phyloP scores from a whole-genome alignment of 2,888 invertebrate genomes.

The Theristus sp. region DNA sequence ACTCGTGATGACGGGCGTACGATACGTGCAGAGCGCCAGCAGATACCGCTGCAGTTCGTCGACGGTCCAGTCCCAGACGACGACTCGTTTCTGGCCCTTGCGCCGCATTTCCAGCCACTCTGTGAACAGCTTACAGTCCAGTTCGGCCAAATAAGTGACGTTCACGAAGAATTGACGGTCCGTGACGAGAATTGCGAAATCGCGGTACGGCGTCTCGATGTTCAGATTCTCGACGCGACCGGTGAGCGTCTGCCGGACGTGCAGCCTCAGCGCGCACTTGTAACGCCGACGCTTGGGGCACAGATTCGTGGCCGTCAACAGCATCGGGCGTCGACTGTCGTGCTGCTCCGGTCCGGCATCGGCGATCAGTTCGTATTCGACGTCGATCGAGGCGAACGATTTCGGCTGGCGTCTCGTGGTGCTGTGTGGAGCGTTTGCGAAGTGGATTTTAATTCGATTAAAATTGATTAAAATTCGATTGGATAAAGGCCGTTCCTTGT shows the following conservation, averaged over 20 bases:
- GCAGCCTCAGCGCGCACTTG: background rate
- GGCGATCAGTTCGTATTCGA: background rate
- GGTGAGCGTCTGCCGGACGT: background rate
- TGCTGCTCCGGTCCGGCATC: background rate
- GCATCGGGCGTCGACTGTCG: background rate
- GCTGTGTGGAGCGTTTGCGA: no score
- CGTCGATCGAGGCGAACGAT: no score
- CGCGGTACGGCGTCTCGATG: conserved; percentile 1
- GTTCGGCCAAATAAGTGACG: background rate
- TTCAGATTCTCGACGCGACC: background rate
- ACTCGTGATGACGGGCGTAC: conserved; percentile 1
- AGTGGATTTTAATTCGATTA: no score
- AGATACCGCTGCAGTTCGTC: conserved; percentile 2
- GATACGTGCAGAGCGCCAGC: conserved; percentile 3
- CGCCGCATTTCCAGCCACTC: background rate
- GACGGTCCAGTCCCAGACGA: background rate
- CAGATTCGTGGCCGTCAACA: no score
- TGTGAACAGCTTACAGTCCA: background rate
- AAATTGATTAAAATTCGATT: no score
- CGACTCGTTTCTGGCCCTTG: background rate
- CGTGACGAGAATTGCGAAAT: background rate
- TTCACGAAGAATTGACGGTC: conserved; percentile 1
- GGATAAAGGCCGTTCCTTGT: no score
- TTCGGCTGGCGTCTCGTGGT: no score
- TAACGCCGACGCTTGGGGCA: no score